These are phyloP conservation scores for Amniataba percoides DNA, from an alignment of 2,797 vertebrate species.

Conservation along the genomic window DNA sequence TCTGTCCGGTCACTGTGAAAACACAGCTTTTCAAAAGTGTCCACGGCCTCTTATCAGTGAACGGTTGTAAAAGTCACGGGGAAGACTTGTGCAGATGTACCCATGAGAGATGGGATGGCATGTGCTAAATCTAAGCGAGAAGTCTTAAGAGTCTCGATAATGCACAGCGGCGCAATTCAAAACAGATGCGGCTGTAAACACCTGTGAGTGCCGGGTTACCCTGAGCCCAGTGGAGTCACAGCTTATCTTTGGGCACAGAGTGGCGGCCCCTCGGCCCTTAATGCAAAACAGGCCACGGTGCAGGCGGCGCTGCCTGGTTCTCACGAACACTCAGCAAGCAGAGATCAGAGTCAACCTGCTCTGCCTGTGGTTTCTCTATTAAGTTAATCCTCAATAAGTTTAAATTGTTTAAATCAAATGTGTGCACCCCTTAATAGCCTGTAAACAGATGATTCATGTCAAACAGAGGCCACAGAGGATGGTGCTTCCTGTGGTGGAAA, in stretches of 20 bases:
- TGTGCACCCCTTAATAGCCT: conserved; percentile 29
- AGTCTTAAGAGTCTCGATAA: conserved; percentile 63
- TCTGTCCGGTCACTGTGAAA: conserved; percentile 8
- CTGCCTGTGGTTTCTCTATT: conserved; percentile 58
- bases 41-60: conserved; percentile 17
- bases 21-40: neutral
- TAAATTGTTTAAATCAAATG: conserved; percentile 43
- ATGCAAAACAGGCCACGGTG: conserved; percentile 82
- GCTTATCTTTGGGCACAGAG: conserved; percentile 78
- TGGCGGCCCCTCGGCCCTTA: conserved; percentile 75
- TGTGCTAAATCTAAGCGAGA: conserved; percentile 64
- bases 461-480: conserved; percentile 41
- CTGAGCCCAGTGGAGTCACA: conserved; percentile 60
- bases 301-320: conserved; percentile 65
- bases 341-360: conserved; percentile 61
- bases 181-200: conserved; percentile 87
- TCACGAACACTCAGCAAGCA: conserved; percentile 69
- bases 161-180: conserved; percentile 67
- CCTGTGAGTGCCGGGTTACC: conserved; percentile 81
- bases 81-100: conserved; percentile 59
- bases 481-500: conserved; percentile 33
- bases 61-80: conserved; percentile 19
- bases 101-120: conserved; percentile 48
- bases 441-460: conserved; percentile 48
- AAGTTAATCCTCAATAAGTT: conserved; percentile 55